Conservation (phyloP, 2,113 vertebrate species). For the Lanius ludovicianus region DNA sequence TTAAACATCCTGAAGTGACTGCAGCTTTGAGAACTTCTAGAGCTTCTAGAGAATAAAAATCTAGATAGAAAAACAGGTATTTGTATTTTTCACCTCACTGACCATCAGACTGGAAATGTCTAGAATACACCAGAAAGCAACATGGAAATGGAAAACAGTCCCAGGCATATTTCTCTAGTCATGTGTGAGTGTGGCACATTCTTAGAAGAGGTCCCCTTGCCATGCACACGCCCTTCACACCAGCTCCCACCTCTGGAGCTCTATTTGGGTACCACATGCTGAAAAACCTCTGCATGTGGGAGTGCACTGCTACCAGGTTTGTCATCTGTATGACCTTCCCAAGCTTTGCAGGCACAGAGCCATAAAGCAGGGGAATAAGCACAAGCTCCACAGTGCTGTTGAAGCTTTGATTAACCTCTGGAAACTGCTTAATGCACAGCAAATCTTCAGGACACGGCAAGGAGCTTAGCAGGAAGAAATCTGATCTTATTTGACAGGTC, state of each 20-base stretch:
- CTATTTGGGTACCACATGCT: fast-evolving
- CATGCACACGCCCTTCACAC: neutral
- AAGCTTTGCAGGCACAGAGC: neutral
- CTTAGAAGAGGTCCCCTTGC: neutral
- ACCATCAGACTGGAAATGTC: neutral
- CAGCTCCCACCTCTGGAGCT: neutral
- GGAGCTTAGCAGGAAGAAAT: neutral
- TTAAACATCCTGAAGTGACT: neutral
- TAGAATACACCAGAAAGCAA: neutral
- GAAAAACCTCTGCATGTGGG: neutral
- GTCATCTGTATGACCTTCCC: fast-evolving
- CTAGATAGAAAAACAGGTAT: neutral
- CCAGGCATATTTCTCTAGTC: neutral
- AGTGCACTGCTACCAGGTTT: neutral
- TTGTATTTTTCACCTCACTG: neutral
- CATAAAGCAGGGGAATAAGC: neutral
- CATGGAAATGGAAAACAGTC: neutral
- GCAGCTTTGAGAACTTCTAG: neutral
- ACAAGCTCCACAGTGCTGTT: neutral
- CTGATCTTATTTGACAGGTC: neutral
- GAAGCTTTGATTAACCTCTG: neutral
- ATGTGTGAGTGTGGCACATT: neutral
- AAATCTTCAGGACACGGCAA: neutral
- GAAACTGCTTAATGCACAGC: neutral
- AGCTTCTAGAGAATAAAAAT: neutral